Conservation (phyloP, 2,888 invertebrate genomes). For the Coleophora flavipennella region DNA sequence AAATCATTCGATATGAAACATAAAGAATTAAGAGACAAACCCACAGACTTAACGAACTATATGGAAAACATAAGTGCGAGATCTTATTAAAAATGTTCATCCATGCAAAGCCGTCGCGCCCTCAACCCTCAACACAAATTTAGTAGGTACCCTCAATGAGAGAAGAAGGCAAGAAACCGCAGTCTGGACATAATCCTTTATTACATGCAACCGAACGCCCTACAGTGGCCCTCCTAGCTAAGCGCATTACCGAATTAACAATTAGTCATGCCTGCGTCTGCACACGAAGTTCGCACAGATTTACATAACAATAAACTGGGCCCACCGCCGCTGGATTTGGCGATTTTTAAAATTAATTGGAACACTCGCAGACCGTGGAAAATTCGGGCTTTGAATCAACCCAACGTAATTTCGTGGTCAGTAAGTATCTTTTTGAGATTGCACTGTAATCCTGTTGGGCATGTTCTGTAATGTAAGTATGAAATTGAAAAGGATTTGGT, state of each 20-base stretch:
- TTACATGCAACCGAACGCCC: slow-evolving; percentile 1
- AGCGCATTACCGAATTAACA: slow-evolving; percentile 71
- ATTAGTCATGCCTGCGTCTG: slow-evolving; percentile 70
- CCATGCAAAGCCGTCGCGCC: no score
- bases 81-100: no score
- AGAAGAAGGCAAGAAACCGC: no score
- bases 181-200: slow-evolving; percentile 26
- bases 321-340: slow-evolving; percentile 42
- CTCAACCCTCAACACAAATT: no score
- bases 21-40: no score
- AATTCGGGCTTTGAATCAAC: slow-evolving; percentile 42
- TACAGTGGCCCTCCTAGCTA: slow-evolving; percentile 19
- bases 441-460: no score
- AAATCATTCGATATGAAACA: no score
- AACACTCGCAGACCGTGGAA: slow-evolving; percentile 56
- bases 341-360: slow-evolving; percentile 71
- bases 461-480: no score
- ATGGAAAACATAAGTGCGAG: no score
- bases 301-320: slow-evolving; percentile 70
- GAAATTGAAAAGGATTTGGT: no score
- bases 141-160: no score
- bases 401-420: slow-evolving; percentile 42
- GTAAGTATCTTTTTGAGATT: slow-evolving; percentile 16
- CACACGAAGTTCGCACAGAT: slow-evolving; percentile 65
- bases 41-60: no score